A percentile compares a stretch with the other conserved stretches of the same genome.
Conservation (phyloP, 2,113 vertebrate species). For the Cepphus grylle region DNA sequence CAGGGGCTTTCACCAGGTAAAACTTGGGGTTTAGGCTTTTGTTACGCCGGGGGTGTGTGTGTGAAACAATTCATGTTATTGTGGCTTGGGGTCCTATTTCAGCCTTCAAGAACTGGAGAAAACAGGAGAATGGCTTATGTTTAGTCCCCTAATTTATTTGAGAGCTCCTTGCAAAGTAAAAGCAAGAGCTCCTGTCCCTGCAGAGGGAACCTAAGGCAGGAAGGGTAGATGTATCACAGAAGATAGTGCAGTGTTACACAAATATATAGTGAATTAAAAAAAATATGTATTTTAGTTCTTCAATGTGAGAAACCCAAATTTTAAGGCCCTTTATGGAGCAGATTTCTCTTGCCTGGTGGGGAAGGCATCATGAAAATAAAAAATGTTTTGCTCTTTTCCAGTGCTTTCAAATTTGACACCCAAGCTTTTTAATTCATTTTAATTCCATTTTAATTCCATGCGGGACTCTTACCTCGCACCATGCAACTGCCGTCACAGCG, state of each 20-base stretch:
- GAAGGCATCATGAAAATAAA: background rate
- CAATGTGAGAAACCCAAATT: background rate
- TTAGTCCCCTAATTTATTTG: background rate
- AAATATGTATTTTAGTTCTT: background rate
- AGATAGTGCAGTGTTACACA: background rate
- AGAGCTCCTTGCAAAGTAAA: background rate
- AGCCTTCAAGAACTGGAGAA: background rate
- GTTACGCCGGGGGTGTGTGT: background rate
- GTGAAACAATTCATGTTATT: background rate
- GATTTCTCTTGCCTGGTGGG: background rate
- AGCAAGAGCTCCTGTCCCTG: background rate
- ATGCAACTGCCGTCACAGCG: rapidly evolving
- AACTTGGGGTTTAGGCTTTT: background rate
- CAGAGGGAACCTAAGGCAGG: background rate
- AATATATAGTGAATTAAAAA: background rate
- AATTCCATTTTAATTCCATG: too few species aligned
- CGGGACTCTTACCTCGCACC: background rate
- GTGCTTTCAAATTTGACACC: background rate
- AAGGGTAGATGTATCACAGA: background rate
- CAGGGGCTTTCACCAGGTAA: background rate
- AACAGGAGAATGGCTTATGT: background rate
- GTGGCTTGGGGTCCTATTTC: background rate
- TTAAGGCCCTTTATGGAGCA: background rate
- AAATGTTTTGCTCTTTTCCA: background rate
- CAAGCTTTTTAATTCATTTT: background rate